Conservation (phyloP, 1,140 invertebrate species). For the Drosophila bocki region DNA sequence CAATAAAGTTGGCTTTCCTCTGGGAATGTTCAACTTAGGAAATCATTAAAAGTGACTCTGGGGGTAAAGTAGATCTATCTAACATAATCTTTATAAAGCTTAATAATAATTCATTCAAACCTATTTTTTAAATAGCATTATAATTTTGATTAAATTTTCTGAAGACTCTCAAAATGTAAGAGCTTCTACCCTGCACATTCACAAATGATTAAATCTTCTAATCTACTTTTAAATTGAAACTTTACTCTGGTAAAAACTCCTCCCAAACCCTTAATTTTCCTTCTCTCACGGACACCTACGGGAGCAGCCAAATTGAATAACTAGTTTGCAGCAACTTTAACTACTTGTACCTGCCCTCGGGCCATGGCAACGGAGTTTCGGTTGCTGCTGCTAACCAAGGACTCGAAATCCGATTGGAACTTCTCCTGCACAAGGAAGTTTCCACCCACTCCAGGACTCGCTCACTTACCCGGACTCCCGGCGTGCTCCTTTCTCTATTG, state of each 20-base stretch:
- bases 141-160: no score
- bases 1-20: background rate
- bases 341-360: conserved; percentile 19
- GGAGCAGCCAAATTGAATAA: conserved; percentile 23
- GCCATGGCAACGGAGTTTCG: conserved; percentile 9
- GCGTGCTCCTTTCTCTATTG: conserved; percentile 27
- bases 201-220: conserved; percentile 17
- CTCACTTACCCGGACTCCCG: conserved; percentile 3
- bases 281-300: background rate
- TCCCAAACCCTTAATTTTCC: background rate
- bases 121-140: no score
- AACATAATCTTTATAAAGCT: no score
- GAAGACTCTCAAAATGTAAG: background rate
- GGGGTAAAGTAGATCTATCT: background rate
- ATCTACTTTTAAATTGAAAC: conserved; percentile 17
- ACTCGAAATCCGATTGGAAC: conserved; percentile 28
- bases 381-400: conserved; percentile 2
- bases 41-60: background rate
- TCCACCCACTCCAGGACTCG: background rate
- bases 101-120: background rate
- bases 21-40: background rate
- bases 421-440: conserved; percentile 10
- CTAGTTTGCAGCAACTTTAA: conserved; percentile 22
- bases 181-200: background rate
- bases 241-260: background rate